These are phyloP conservation scores for Drosophila mauritiana DNA, from an alignment of 1,140 invertebrate species.

Conservation along the genomic window DNA sequence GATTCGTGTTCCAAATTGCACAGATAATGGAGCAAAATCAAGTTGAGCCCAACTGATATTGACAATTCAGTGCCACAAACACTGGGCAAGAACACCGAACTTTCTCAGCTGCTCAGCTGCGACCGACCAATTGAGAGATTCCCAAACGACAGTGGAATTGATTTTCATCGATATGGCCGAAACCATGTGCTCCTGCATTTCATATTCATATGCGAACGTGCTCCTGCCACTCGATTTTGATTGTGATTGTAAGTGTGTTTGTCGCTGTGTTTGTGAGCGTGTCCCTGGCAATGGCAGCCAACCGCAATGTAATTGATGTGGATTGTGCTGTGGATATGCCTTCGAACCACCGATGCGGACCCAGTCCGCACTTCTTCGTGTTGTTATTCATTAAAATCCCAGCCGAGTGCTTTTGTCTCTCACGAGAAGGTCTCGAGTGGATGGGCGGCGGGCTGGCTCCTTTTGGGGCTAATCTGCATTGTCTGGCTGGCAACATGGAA, in stretches of 20 bases:
- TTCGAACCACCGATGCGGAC: not conserved
- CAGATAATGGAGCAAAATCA: constrained; percentile 57
- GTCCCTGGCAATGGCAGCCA: constrained; percentile 37
- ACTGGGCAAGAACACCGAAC: constrained; percentile 45
- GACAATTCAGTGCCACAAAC: constrained; percentile 61
- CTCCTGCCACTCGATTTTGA: constrained; percentile 21
- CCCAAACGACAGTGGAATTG: constrained; percentile 60
- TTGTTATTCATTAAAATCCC: constrained; percentile 75
- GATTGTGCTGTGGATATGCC: constrained; percentile 18
- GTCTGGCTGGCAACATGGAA: constrained; percentile 51
- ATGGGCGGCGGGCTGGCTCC: not conserved
- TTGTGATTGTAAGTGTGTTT: not conserved
- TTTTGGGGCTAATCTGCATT: constrained; percentile 66
- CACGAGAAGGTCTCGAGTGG: constrained; percentile 47
- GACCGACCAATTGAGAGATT: constrained; percentile 56
- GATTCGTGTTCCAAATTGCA: constrained; percentile 38
- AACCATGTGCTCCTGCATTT: constrained; percentile 33
- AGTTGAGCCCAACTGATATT: constrained; percentile 37
- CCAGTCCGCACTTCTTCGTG: constrained; percentile 19
- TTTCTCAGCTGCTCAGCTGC: constrained; percentile 27
- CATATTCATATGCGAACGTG: constrained; percentile 63
- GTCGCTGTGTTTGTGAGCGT: not conserved
- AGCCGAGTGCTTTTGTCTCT: constrained; percentile 53
- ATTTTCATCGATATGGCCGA: constrained; percentile 63
- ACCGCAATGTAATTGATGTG: constrained; percentile 60